Conservation (phyloP, 2,797 vertebrate genomes). For the Eidolon dupreanum region DNA sequence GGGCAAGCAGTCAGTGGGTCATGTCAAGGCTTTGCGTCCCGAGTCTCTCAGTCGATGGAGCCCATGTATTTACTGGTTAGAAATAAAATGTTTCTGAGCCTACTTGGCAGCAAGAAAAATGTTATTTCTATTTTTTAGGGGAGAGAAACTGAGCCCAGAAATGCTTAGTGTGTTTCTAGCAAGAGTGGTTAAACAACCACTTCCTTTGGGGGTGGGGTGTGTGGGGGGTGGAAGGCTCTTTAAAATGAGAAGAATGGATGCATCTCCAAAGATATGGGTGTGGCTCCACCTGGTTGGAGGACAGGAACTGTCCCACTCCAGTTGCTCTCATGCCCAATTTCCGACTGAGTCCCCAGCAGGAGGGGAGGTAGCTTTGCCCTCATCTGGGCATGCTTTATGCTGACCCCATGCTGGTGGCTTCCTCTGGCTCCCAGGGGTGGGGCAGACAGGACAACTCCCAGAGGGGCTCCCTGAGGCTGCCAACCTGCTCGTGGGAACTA, state of each 20-base stretch:
- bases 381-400: neutral
- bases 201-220: neutral
- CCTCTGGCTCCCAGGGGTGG: neutral
- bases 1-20: neutral
- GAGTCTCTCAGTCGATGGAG: neutral
- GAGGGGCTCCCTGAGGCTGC: neutral
- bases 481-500: neutral
- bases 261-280: neutral
- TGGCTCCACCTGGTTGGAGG: neutral
- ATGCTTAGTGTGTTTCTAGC: neutral
- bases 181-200: neutral
- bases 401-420: neutral
- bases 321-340: too few species aligned
- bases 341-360: neutral
- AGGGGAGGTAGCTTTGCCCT: neutral
- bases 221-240: neutral
- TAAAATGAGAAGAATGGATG: neutral
- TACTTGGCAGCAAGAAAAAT: neutral
- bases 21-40: neutral
- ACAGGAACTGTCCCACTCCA: neutral
- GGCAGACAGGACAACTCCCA: neutral
- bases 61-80: neutral
- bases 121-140: neutral
- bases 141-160: neutral
- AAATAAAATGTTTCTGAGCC: conserved; percentile 37